Evolutionary conservation across 2,113 vertebrate species (phyloP), one percentile per base, ranked within the genome.

Genomic region (Forbesichthys papilliferus): DNA sequence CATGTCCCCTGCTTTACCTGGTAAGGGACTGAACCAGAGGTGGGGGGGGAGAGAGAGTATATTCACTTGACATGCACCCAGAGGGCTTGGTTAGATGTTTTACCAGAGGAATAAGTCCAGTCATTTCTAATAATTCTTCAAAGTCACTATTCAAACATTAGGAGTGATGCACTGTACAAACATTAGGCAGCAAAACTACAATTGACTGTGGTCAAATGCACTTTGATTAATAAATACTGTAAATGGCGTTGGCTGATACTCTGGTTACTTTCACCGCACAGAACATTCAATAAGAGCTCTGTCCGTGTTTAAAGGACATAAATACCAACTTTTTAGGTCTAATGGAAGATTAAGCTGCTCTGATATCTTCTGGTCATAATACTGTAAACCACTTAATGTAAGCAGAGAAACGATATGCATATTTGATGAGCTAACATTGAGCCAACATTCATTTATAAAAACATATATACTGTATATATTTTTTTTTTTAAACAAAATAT

Each of bases 1-100:
- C 97, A 99, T 0, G 96, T 98, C 11, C 97, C 98, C 81, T 98
- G 95, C 83, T 96, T 97, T 77, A 97, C 95, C 68, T 96, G 95
- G 84, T 97, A 95, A 48, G 95, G 92, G 42, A 93, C 96, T 98
- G 68, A 18, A 0, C 78, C 33, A 69, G 46, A 48, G 36, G 27
- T 34, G 14, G 53, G 11, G 48, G 11, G 7, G 18, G 33, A 10
- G 14, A 42, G 47, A 42, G 34, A 52, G 34, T 48, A 11, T 11
- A 73, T 73, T 73, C 64, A 11, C n/a, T 57, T 11, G 34, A 71
- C 73, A 81, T 62, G 58, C 33, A 61, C 14, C 7, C 0, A 20
- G 68, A 66, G 16, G 16, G 64, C 46, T 13, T 51, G 49, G 81
- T 70, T 69, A 65, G 61, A 61, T 84, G 70, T 56, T 58, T 69